Percentiles rank a stretch among this genome's conserved stretches.
phyloP scores from a whole-genome alignment of 2,797 vertebrate species.

The Myoxocephalus aenaeus region DNA sequence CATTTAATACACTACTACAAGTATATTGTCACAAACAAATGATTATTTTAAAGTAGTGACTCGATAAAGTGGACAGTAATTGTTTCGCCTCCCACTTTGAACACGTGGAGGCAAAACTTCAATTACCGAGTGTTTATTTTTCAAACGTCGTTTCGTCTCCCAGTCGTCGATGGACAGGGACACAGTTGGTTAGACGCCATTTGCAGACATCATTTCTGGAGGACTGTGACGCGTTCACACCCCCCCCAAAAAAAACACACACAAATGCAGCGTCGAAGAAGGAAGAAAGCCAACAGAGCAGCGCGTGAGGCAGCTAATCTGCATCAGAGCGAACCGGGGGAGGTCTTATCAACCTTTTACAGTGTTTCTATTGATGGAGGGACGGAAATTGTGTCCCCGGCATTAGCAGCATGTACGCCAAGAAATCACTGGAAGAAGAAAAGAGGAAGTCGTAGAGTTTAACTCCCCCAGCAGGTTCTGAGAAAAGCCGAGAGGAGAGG shows the following conservation, averaged over 20 bases:
- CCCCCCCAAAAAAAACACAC: background rate
- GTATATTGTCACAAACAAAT: conserved; percentile 39
- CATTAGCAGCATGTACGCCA: conserved; percentile 20
- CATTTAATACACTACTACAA: conserved; percentile 26
- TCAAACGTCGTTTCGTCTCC: background rate
- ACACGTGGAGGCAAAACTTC: background rate
- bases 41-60: conserved; percentile 26
- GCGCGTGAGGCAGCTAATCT: conserved; percentile 39
- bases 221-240: conserved; percentile 1
- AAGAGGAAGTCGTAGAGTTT: background rate
- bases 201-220: background rate
- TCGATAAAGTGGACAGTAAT: conserved; percentile 27
- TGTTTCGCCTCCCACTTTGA: conserved; percentile 24
- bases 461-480: conserved; percentile 16
- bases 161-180: background rate
- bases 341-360: conserved; percentile 39
- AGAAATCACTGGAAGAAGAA: conserved; percentile 21
- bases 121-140: background rate
- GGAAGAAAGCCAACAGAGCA: background rate
- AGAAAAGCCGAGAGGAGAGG: conserved; percentile 3
- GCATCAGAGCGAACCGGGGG: conserved; percentile 1
- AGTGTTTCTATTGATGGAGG: conserved; percentile 45
- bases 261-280: conserved; percentile 16
- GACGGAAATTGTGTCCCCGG: conserved; percentile 23
- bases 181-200: conserved; percentile 11